A percentile compares a stretch with the other conserved stretches of the same genome.
Conservation (phyloP, 2,888 invertebrate species). For the Aphodius granarius region DNA sequence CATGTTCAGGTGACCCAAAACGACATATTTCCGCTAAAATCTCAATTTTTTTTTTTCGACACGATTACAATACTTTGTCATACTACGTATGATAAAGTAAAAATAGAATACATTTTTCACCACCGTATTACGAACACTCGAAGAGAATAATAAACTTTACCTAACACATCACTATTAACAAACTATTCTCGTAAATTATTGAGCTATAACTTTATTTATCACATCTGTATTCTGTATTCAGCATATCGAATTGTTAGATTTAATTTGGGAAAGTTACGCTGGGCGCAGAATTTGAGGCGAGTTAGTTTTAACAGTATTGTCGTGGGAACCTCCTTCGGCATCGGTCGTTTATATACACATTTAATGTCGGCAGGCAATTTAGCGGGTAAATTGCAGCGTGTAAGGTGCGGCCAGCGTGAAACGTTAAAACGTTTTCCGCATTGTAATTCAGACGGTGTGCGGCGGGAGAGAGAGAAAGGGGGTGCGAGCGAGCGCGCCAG, state of each 20-base stretch:
- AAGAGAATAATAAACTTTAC: background rate
- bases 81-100: no score
- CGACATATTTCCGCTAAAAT: no score
- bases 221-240: background rate
- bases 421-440: conserved; percentile 6
- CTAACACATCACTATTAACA: background rate
- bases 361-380: conserved; percentile 9
- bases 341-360: background rate
- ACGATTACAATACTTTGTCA: no score
- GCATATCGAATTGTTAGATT: background rate
- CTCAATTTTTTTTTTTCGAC: no score
- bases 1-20: no score
- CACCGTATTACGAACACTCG: no score
- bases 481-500: no score
- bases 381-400: conserved; percentile 7
- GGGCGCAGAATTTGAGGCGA: background rate
- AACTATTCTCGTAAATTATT: background rate
- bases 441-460: background rate
- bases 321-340: background rate
- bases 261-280: background rate
- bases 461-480: no score
- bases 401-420: conserved; percentile 15
- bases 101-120: no score
- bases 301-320: background rate
- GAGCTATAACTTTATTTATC: background rate